Conservation (phyloP, 2,113 vertebrate genomes). For the Thalassarche chlororhynchos region DNA sequence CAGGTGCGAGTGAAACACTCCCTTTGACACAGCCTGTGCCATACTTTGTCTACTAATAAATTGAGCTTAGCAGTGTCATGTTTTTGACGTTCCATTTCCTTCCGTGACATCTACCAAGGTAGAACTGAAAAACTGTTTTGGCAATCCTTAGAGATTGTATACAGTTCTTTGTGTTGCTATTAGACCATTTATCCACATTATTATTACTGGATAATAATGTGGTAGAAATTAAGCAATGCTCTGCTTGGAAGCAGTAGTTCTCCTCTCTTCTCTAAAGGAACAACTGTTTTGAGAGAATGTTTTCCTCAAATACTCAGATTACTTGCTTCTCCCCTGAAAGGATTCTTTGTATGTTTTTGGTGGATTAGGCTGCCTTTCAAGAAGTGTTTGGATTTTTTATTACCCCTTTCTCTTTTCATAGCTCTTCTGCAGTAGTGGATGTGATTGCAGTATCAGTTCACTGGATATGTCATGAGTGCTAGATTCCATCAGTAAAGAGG, state of each 20-base stretch:
- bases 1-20: background rate
- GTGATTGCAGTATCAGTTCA: background rate
- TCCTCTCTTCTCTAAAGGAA: background rate
- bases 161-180: background rate
- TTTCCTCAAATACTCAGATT: background rate
- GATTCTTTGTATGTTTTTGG: background rate
- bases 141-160: background rate
- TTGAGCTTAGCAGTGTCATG: background rate
- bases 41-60: background rate
- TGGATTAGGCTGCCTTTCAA: background rate
- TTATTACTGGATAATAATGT: background rate
- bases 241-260: background rate
- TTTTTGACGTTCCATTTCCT: background rate
- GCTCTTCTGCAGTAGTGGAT: background rate
- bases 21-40: background rate
- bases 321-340: background rate
- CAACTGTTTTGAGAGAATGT: background rate
- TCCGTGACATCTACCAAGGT: background rate
- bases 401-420: background rate
- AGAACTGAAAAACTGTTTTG: background rate
- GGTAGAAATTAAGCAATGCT: background rate
- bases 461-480: background rate
- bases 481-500: background rate
- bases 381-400: background rate
- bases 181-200: background rate